phyloP scores from a whole-genome alignment of 2,888 invertebrate species.

The Megalurothrips usitatus region DNA sequence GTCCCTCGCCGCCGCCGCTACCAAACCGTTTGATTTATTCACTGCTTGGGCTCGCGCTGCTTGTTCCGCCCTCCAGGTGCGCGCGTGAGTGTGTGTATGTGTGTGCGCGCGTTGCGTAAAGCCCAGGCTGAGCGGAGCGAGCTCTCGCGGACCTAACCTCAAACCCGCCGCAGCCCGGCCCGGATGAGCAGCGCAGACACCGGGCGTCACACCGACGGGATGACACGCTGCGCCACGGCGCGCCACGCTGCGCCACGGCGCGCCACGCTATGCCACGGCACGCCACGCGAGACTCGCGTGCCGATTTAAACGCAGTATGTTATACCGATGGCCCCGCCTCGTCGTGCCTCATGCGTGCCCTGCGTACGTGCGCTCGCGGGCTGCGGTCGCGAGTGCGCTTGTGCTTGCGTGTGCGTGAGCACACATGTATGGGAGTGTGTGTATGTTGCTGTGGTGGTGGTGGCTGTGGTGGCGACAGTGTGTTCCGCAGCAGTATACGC shows the following conservation, averaged over 20 bases:
- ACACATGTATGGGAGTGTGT: no score
- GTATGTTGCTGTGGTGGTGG: no score
- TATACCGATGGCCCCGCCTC: not conserved
- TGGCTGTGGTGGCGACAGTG: no score
- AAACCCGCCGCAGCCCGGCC: not conserved
- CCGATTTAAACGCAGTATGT: not conserved
- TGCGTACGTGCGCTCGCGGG: no score
- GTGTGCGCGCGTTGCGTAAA: conserved; percentile 10
- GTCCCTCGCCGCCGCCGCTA: not conserved
- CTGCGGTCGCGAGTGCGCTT: no score
- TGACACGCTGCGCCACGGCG: no score
- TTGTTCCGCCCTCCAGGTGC: not conserved
- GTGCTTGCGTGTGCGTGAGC: no score
- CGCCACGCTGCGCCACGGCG: no score
- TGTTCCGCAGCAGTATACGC: no score
- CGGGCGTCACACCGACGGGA: no score
- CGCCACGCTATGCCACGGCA: not conserved
- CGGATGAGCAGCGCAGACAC: not conserved
- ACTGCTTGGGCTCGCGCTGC: not conserved
- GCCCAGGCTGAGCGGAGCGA: no score
- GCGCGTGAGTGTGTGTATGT: not conserved
- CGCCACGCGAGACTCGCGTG: not conserved
- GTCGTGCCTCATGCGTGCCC: not conserved
- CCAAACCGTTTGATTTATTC: conserved; percentile 16
- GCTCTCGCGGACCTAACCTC: not conserved